phyloP scores from a whole-genome alignment of 2,888 invertebrate species.

The Tinea pellionella region DNA sequence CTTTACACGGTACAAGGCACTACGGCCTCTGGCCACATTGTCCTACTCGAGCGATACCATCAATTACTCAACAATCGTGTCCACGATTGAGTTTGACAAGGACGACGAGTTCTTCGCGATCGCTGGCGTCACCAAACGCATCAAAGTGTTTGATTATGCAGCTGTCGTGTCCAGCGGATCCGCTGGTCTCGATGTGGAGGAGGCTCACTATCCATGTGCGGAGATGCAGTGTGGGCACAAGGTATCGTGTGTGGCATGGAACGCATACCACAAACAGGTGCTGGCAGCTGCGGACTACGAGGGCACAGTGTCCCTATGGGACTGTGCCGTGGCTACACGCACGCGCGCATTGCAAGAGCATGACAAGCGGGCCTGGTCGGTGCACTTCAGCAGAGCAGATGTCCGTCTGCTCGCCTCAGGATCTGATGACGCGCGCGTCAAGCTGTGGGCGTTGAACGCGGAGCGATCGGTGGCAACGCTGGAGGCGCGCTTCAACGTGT shows the following conservation, averaged over 20 bases:
- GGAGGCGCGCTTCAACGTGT: slow-evolving; percentile 94
- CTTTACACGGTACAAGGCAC: slow-evolving; percentile 82
- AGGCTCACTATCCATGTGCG: slow-evolving; percentile 91
- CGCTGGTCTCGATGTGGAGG: slow-evolving; percentile 77
- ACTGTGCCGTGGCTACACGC: slow-evolving; percentile 81
- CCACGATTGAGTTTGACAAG: slow-evolving; percentile 95
- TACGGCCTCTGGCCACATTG: slow-evolving; percentile 86
- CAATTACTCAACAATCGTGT: slow-evolving; percentile 87
- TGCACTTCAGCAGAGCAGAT: slow-evolving; percentile 93
- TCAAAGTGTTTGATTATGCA: slow-evolving; percentile 92
- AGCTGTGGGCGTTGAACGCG: slow-evolving; percentile 90
- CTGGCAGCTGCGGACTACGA: slow-evolving; percentile 95
- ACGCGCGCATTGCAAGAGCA: slow-evolving; percentile 81
- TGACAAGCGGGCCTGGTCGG: slow-evolving; percentile 96
- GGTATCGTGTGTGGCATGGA: slow-evolving; percentile 93
- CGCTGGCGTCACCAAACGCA: slow-evolving; percentile 93
- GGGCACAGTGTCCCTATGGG: slow-evolving; percentile 94
- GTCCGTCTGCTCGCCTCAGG: slow-evolving; percentile 91
- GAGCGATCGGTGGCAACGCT: slow-evolving; percentile 89
- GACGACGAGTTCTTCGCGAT: slow-evolving; percentile 96
- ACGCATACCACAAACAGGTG: slow-evolving; percentile 88
- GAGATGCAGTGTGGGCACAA: slow-evolving; percentile 94
- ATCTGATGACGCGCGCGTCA: slow-evolving; percentile 92
- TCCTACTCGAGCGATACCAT: slow-evolving; percentile 92
- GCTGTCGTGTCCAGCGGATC: slow-evolving; percentile 84